Evolutionary conservation across 2,888 invertebrate genomes (phyloP).

Genomic region (Thecocarcelia acutangulata): DNA sequence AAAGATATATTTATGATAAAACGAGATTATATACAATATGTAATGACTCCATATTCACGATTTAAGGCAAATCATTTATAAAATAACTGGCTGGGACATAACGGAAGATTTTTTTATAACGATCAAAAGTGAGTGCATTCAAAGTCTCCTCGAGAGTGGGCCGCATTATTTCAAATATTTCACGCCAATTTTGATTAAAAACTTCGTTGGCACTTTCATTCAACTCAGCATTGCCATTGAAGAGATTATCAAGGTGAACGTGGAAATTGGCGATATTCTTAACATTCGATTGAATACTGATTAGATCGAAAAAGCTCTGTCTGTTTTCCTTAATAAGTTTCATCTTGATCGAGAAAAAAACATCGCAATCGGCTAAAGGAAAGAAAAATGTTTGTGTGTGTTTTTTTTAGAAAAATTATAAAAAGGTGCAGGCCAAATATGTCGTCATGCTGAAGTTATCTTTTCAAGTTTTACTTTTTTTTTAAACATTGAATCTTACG

Average conservation of each 20-base stretch:
- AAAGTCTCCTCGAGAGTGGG: slow-evolving; percentile 86
- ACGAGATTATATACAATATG: no score
- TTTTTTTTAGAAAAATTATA: no score
- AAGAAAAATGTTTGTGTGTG: neutral
- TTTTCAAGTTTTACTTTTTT: no score
- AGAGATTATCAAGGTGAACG: slow-evolving; percentile 85
- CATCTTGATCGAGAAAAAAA: slow-evolving; percentile 1
- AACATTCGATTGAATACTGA: slow-evolving; percentile 25
- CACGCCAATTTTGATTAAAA: slow-evolving; percentile 87
- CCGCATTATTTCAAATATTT: slow-evolving; percentile 85
- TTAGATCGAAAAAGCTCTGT: slow-evolving; percentile 58
- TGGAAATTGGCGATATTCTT: slow-evolving; percentile 83
- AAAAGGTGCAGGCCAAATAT: no score
- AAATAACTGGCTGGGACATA: slow-evolving; percentile 86
- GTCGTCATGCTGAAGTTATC: no score
- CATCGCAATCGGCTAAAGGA: slow-evolving; percentile 30
- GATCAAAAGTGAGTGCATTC: slow-evolving; percentile 84
- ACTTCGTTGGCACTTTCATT: slow-evolving; percentile 87
- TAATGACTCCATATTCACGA: no score
- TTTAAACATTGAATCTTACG: no score
- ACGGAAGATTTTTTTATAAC: slow-evolving; percentile 84
- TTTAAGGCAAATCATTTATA: slow-evolving; percentile 82
- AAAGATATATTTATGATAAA: no score
- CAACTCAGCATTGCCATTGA: slow-evolving; percentile 77
- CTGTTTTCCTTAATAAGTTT: slow-evolving; percentile 32